These are phyloP conservation scores for Phoenoteleia sp. DNA, from an alignment of 2,888 invertebrate genomes.

Conservation along the genomic window DNA sequence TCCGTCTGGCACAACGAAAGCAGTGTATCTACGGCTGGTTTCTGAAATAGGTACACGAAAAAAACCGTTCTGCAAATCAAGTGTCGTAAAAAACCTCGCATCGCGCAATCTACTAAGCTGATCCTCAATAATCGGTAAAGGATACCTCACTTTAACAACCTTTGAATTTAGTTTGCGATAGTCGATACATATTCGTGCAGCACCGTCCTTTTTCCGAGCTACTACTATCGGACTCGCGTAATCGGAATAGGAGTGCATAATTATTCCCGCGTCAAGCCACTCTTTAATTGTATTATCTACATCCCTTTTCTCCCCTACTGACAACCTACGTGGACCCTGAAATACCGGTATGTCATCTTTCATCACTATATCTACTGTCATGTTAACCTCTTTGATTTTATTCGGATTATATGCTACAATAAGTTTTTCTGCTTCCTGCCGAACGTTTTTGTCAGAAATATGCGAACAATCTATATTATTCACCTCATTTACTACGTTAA, in stretches of 20 bases:
- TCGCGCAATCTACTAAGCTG: slow-evolving; percentile 50
- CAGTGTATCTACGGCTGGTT: slow-evolving; percentile 28
- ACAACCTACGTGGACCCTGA: slow-evolving; percentile 73
- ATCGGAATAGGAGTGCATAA: slow-evolving; percentile 77
- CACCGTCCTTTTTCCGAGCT: slow-evolving; percentile 75
- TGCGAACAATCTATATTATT: slow-evolving; percentile 34
- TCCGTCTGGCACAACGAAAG: slow-evolving; percentile 50
- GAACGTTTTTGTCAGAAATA: slow-evolving; percentile 27
- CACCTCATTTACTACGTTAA: neutral
- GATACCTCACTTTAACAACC: slow-evolving; percentile 75
- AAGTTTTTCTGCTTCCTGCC: neutral
- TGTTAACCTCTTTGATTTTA: neutral
- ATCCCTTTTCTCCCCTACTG: slow-evolving; percentile 67
- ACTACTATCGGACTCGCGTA: slow-evolving; percentile 79
- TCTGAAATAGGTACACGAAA: slow-evolving; percentile 40
- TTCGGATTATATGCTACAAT: neutral
- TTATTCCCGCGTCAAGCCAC: slow-evolving; percentile 79
- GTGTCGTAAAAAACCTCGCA: too few species aligned
- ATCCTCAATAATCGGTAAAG: slow-evolving; percentile 67
- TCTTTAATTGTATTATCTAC: slow-evolving; percentile 78
- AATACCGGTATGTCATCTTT: slow-evolving; percentile 78
- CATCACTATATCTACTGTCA: slow-evolving; percentile 71
- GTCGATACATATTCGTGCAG: slow-evolving; percentile 37
- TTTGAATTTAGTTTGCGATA: slow-evolving; percentile 79
- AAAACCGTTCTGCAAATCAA: too few species aligned